Base-by-base conservation (phyloP, 2,797 vertebrate species). In the Acanthurus lineatus region DNA sequence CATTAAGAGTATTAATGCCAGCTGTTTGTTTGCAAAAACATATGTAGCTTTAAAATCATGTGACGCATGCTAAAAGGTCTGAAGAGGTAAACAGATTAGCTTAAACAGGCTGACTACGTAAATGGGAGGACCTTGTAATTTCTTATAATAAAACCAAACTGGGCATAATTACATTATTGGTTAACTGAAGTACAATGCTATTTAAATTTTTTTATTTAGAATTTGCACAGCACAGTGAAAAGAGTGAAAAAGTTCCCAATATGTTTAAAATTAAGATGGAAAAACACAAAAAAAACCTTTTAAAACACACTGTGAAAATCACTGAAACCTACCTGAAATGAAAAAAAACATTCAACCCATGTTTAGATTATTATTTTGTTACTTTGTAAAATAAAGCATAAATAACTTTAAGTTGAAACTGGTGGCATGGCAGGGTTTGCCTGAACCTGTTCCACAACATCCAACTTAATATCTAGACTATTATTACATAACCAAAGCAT, bases 61-160 rank as follows among this genome's bases (percentile, higher is more conserved):
- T 83, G 69, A 35, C 22, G 16, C 54, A 20, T 48, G 38, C 8
- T 64, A 56, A 73, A 10, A 64, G 1, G 4, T 65, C 40, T 17
- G 47, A 58, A 10, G 17, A 52, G 32, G 12, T 59, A 64, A 78
- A 28, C 10, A 44, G 28, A 58, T 71, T 53, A 67, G 9, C 8
- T 2, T 51, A 52, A 74, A 61, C 56, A 56, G 9, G 11, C 9
- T 61, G 10, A 22, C 14, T 9, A 45, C 6, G 0, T 48, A 28
- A 69, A 51, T 17, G 35, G 20, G n/a, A n/a, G 19, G 20, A 20
- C 15, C 51, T 15, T 47, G 8, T 16, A 7, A 17, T 70, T 54
- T 3, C 11, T 53, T 57, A 47, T 49, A 14, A 32, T 67, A 2
- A 42, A 17, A 54, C 17, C 15, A 42, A 38, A 74, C n/a, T 25